Evolutionary conservation across 2,888 invertebrate species (phyloP), one percentile per base, ranked within the genome.

Genomic region (Cryptocephalus moraei): DNA sequence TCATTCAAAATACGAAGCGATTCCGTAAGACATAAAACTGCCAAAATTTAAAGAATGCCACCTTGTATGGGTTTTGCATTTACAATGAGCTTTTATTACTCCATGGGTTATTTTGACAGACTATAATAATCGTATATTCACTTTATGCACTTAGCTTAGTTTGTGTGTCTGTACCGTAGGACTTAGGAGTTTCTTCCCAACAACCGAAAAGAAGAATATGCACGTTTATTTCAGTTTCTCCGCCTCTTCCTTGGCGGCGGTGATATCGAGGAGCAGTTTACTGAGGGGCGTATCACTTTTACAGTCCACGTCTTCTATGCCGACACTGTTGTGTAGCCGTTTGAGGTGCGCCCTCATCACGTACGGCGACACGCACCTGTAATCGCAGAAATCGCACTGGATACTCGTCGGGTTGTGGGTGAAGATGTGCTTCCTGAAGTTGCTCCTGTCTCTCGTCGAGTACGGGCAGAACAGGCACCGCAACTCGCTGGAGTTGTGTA

Each of bases 291-390:
- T 46, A 4, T 55, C 51, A 41, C 48, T 51, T 33, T 39, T 44
- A 43, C 50, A 50, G 40, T 55, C 55, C 14, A 47, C 45, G n/a
- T 43, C 47, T 32, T 55, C 53, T 12, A 55, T 40, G 0, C 55
- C 55, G 3, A 49, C 49, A 9, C 54, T 46, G 14, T 46, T 51
- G 38, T 63, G 63, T n/a, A 54, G 54, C 46, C 57, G 61, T 44
- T 59, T 62, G 13, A 59, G 48, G 44, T 64, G 64, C 31, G 53
- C 48, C 32, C 57, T 55, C 53, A 64, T 52, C 46, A 60, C 60
- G 48, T 64, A 63, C 1, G 64, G 64, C 8, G 61, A 62, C 8
- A 61, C 58, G 34, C 60, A 60, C 14, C 56, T 55, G 45, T 63
- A 64, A 10, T 43, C 43, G 45, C 64, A 64, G 31, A 52, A 47